Evolutionary conservation across 2,113 vertebrate species (phyloP).

Genomic region (Zapornia atra): DNA sequence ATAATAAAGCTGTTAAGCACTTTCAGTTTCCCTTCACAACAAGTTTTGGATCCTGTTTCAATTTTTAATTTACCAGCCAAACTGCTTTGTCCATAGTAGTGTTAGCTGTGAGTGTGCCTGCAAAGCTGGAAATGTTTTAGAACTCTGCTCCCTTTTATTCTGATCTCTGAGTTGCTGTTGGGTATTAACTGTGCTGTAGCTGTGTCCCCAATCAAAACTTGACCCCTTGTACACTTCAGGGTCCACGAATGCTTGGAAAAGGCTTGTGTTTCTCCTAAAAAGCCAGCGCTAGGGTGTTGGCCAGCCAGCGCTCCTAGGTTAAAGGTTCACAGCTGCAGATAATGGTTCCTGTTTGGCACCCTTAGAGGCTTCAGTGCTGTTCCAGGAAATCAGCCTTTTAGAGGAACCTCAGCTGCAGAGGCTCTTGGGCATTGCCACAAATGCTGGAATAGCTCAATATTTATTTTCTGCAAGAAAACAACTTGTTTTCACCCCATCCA

Average conservation of each 20-base stretch:
- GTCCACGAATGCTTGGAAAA: neutral
- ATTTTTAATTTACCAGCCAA: neutral
- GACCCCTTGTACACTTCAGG: neutral
- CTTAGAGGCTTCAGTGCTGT: neutral
- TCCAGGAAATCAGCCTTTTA: neutral
- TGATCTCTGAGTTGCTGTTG: neutral
- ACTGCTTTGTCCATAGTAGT: neutral
- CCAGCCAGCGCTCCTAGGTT: neutral
- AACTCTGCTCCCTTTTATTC: neutral
- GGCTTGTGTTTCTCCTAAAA: neutral
- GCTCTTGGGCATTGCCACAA: neutral
- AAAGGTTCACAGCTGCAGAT: neutral
- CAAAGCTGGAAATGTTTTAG: neutral
- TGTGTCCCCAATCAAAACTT: neutral
- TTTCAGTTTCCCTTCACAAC: neutral
- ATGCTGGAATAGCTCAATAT: fast-evolving
- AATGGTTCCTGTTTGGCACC: fast-evolving
- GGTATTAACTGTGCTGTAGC: neutral
- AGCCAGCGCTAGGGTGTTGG: neutral
- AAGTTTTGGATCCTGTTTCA: neutral
- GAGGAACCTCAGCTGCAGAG: neutral
- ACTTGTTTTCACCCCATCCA: fast-evolving
- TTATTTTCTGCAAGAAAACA: neutral
- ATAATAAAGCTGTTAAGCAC: neutral
- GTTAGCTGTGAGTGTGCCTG: neutral